These are phyloP conservation scores for Acrobasis suavella DNA, from an alignment of 2,888 invertebrate species.

Conservation along the genomic window DNA sequence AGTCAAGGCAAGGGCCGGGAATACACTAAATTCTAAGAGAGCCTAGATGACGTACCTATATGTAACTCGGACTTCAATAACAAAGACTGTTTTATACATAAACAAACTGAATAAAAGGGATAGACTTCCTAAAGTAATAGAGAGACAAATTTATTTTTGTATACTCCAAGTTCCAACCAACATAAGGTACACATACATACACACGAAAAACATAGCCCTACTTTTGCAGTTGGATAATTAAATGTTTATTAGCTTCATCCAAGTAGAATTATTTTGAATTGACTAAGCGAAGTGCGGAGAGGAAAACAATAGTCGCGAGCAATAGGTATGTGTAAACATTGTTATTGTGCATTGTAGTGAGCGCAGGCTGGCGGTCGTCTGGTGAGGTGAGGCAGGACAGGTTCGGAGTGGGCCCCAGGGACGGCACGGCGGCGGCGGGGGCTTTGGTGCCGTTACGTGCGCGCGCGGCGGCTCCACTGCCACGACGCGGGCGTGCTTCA, in stretches of 20 bases:
- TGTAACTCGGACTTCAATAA: no score
- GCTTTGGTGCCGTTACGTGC: constrained; percentile 70
- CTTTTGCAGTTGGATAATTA: not conserved
- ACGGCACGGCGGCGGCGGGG: constrained; percentile 50
- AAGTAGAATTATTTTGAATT: constrained; percentile 26
- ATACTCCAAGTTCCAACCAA: no score
- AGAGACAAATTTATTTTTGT: no score
- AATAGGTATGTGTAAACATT: constrained; percentile 19
- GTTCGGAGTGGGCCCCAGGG: constrained; percentile 47
- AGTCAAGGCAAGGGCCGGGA: no score
- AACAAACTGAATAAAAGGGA: no score
- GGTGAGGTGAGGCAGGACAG: constrained; percentile 42
- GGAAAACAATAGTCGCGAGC: constrained; percentile 30
- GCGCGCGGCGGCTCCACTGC: constrained; percentile 61
- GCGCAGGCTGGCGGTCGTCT: constrained; percentile 24
- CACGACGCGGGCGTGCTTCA: constrained; percentile 81
- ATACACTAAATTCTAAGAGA: no score
- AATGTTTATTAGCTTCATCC: not conserved
- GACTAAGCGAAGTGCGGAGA: constrained; percentile 30
- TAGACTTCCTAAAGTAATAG: no score
- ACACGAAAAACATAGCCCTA: no score
- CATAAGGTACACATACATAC: no score
- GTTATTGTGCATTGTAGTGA: constrained; percentile 17
- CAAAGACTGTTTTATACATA: no score
- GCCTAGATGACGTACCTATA: no score